Percentiles rank a stretch among this genome's conserved stretches.
Evolutionary conservation across 2,888 invertebrate genomes (phyloP).

Genomic region (Andrena hattorfiana): DNA sequence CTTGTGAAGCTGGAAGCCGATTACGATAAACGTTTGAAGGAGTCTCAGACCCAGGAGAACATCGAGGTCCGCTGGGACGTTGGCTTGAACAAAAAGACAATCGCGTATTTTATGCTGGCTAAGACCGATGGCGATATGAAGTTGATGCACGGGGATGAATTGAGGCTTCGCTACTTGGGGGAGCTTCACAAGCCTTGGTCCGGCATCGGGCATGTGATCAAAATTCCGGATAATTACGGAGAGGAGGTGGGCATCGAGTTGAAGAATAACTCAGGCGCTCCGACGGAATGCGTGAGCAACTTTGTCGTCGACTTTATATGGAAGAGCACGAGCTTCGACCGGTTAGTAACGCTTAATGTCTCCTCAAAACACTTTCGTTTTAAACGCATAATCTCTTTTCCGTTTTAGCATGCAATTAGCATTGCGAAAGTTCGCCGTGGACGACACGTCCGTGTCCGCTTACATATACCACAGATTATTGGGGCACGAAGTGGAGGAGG

Average conservation of each 20-base stretch:
- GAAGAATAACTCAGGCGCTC: constrained; percentile 96
- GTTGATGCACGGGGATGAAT: constrained; percentile 99
- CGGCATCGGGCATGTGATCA: constrained; percentile 99
- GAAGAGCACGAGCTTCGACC: constrained; percentile 99
- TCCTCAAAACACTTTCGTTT: background rate
- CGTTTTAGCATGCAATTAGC: constrained; percentile 95
- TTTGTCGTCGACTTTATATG: constrained; percentile 99
- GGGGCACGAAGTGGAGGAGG: constrained; percentile 97
- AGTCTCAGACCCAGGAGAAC: constrained; percentile 99
- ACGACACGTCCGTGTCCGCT: constrained; percentile 97
- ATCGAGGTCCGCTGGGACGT: constrained; percentile 99
- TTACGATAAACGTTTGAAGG: constrained; percentile 98
- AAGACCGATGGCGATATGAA: constrained; percentile 99
- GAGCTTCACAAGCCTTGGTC: constrained; percentile 98
- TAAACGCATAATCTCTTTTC: constrained; percentile 8
- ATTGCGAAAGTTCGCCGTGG: constrained; percentile 97
- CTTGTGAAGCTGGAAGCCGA: constrained; percentile 99
- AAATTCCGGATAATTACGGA: constrained; percentile 97
- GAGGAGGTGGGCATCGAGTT: constrained; percentile 99
- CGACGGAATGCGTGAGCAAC: constrained; percentile 96
- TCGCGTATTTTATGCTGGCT: constrained; percentile 98
- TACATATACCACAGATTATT: constrained; percentile 98
- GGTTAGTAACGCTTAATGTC: constrained; percentile 85
- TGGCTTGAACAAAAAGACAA: constrained; percentile 98
- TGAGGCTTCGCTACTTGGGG: constrained; percentile 96